These are phyloP conservation scores for Tinamus major DNA, from an alignment of 2,797 vertebrate species.

Conservation along the genomic window DNA sequence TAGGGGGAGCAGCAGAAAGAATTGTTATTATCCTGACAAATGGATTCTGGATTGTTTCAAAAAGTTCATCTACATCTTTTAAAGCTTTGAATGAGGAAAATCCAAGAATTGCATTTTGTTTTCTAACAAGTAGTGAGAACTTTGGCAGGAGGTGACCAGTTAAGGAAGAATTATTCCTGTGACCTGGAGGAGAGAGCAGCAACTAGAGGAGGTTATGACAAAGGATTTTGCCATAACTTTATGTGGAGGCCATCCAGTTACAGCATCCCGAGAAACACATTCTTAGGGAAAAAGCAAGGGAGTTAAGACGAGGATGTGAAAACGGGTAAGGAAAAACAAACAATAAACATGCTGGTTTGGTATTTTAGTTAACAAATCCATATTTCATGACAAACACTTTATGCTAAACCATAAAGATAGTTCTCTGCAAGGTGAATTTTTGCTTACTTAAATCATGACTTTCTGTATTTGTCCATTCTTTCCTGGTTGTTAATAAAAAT, in stretches of 20 bases:
- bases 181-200: background rate
- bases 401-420: background rate
- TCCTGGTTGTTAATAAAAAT: background rate
- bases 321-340: background rate
- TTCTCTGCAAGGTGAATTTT: background rate
- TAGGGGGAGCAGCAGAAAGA: conserved; percentile 63
- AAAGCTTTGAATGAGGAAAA: conserved; percentile 21
- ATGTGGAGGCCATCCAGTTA: background rate
- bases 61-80: conserved; percentile 43
- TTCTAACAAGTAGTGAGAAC: conserved; percentile 6
- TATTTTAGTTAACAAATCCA: background rate
- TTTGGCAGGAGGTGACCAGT: background rate
- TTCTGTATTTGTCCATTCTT: background rate
- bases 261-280: background rate
- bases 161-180: background rate
- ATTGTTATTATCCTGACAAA: conserved; percentile 72
- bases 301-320: background rate
- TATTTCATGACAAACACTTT: background rate
- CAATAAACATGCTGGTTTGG: background rate
- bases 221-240: background rate
- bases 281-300: fast-evolving
- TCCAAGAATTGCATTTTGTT: background rate
- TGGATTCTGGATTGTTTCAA: conserved; percentile 56
- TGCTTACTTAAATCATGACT: background rate
- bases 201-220: background rate